These are phyloP conservation scores for Tachysurus fulvidraco DNA, from an alignment of 2,113 vertebrate species.

Conservation along the genomic window DNA sequence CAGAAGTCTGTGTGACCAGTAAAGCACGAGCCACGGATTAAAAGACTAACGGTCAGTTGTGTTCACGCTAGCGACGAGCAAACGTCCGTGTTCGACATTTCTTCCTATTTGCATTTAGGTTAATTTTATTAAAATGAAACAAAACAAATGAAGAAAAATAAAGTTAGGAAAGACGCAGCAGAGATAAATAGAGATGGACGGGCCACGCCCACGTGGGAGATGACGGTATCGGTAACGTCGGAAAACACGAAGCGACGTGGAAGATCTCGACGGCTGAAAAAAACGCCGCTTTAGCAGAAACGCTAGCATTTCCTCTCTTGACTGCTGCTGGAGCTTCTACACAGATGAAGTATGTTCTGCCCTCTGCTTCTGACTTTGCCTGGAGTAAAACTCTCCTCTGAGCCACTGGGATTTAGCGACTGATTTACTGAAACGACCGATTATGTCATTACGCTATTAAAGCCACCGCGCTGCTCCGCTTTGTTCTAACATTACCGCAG, in stretches of 20 bases:
- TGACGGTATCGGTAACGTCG: too few species aligned
- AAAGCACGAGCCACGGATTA: not conserved
- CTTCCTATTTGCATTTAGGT: not conserved
- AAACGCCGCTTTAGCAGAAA: not conserved
- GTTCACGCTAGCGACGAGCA: not conserved
- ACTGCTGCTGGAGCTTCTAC: conserved; percentile 27
- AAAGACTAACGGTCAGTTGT: not conserved
- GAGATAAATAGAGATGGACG: not conserved
- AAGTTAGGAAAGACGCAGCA: not conserved
- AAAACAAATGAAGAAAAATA: not conserved
- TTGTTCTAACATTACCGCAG: not conserved
- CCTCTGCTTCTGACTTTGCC: conserved; percentile 46
- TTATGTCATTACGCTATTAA: conserved; percentile 45
- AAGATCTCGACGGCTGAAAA: not conserved
- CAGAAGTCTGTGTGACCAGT: not conserved
- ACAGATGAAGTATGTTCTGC: conserved; percentile 51
- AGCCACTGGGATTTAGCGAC: conserved; percentile 26
- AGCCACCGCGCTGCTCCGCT: conserved; percentile 7
- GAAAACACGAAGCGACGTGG: not conserved
- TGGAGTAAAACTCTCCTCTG: conserved; percentile 45
- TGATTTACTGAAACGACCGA: conserved; percentile 38
- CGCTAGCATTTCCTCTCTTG: not conserved
- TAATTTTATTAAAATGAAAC: not conserved
- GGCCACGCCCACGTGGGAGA: too few species aligned
- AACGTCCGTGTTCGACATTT: not conserved